Base-by-base conservation (phyloP, 2,113 vertebrate species). In the Sapayoa aenigma region DNA sequence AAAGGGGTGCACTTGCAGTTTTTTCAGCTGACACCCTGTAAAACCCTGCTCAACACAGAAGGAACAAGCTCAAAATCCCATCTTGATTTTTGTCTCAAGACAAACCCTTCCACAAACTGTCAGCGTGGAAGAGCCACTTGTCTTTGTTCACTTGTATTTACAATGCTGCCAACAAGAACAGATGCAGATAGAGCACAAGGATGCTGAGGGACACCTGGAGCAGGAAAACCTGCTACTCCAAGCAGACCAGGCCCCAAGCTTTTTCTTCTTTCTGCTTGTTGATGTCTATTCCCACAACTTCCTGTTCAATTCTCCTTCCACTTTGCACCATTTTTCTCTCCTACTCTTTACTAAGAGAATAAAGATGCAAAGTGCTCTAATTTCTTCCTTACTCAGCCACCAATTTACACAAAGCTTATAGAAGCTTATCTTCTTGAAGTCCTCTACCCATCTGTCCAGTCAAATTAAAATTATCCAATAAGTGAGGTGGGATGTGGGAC, bases 41-140 rank as follows among this genome's bases (percentile, higher is more conserved):
- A 90, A 90, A 12, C 18, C 22, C 60, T 37, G 11, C 24, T 73
- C 19, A 20, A 22, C 10, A 13, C 12, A 35, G 25, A 76, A 46
- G 6, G 19, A 19, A 14, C 37, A 49, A 94, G 16, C 23, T 73
- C 75, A 84, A 42, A 93, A 78, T 46, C 66, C 63, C 41, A 17
- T 8, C 50, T n/a, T 23, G 1, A 27, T 80, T 73, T 84, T 63
- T 33, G 21, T 1, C 0, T 25, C 0, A 1, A 58, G 31, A 62
- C 1, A 2, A 78, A 85, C 15, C 20, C 25, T 74, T 81, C 31
- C 22, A 56, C 46, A 83, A 83, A 19, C 5, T 20, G 41, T n/a
- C 20, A 35, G 35, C n/a, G 28, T 44, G 22, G 66, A 83, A 41
- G 28, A 83, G 46, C n/a, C 90, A n/a, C 41, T 88, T 68, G 35